Evolutionary conservation across 2,888 invertebrate species (phyloP), one percentile per base, ranked within the genome.

Genomic region (Agriopis leucophaearia): DNA sequence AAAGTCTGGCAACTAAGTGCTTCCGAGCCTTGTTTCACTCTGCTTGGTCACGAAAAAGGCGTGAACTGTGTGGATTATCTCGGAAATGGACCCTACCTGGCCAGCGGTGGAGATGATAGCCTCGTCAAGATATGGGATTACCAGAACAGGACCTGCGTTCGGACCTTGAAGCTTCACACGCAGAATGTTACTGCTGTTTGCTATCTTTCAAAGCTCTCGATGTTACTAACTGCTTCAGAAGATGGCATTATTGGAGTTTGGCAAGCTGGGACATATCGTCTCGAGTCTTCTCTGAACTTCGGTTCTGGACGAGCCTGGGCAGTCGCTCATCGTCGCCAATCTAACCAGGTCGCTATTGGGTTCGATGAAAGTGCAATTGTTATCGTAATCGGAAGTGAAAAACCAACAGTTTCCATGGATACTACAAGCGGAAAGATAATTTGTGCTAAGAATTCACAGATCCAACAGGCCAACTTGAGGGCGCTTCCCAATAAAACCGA

Each of bases 91-190:
- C 57, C 62, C 10, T 66, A 66, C 18, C 99, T 99, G 58, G 99
- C 98, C 83, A 99, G 99, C 54, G 99, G 99, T 4, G 99, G 99
- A 50, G 99, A 99, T 88, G 99, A 99, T 89, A 96, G 98, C 59
- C 94, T 97, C 40, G 98, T 99, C 0, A 99, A 99, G 92, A 99
- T 99, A 78, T 99, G 99, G 99, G 99, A 99, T 86, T 99, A 99
- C 88, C 97, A 99, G 89, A 99, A 99, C 90, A 99, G 99, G 92
- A 99, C 98, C 0, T 99, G 99, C 88, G 99, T 99, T 0, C 99
- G 99, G 87, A 99, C 99, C 0, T 92, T 99, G 62, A 99, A 99
- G 88, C 96, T 88, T 88, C 76, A 61, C 47, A 38, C 13, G 6
- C n/a, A 45, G n/a, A 47, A 16, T 27, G 51, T 66, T 12, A 40